These are phyloP conservation scores for Emys orbicularis DNA, from an alignment of 2,797 vertebrate species.

Conservation along the genomic window DNA sequence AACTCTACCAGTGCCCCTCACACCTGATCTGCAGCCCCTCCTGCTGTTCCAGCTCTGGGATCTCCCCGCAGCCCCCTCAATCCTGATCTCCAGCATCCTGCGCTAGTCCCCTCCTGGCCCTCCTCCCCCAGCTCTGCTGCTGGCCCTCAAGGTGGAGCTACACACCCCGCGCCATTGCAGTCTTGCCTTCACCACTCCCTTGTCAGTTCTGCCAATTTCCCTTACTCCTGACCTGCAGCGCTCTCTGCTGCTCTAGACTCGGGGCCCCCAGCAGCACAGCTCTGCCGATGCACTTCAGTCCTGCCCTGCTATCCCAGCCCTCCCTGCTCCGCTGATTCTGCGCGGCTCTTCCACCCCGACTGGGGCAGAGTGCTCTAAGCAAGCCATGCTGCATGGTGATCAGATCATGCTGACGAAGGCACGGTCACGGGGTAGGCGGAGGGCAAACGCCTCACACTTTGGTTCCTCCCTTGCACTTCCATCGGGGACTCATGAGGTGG, in stretches of 20 bases:
- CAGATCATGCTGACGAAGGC: not conserved
- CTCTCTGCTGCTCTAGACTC: not conserved
- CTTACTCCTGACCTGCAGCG: not conserved
- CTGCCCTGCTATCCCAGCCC: not conserved
- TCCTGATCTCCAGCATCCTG: not conserved
- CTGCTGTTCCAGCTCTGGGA: not conserved
- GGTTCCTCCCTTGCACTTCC: too few species aligned
- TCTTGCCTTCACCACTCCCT: not conserved
- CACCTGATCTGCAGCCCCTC: not conserved
- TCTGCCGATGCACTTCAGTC: not conserved
- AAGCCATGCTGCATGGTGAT: not conserved
- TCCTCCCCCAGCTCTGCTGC: not conserved
- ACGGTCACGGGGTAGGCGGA: not conserved
- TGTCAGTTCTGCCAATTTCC: not conserved
- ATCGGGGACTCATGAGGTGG: not conserved
- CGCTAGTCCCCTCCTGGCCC: not conserved
- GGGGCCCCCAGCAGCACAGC: not conserved
- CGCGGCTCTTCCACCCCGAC: fast-evolving
- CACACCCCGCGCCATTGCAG: not conserved
- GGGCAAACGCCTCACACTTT: not conserved
- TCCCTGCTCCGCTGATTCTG: not conserved
- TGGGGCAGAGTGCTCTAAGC: not conserved
- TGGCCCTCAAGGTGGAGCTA: not conserved
- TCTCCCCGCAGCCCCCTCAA: not conserved
- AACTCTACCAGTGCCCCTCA: not conserved